phyloP scores from a whole-genome alignment of 2,797 vertebrate genomes.

The Mus caroli region DNA sequence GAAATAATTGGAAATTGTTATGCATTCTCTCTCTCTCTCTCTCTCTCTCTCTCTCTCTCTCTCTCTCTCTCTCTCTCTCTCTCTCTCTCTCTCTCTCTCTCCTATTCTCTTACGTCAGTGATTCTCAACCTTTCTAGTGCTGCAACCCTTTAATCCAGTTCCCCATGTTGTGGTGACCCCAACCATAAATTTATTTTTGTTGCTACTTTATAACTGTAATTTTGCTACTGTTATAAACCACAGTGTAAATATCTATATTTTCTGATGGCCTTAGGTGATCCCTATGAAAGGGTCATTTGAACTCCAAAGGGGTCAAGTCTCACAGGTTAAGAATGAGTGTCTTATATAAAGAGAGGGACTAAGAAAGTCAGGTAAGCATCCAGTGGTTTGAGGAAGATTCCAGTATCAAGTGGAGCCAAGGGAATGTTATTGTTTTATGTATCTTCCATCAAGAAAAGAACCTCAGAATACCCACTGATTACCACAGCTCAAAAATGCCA shows the following conservation, averaged over 20 bases:
- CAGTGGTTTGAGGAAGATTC: background rate
- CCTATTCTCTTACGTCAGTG: background rate
- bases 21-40: background rate
- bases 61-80: too few species aligned
- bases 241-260: background rate
- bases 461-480: background rate
- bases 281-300: background rate
- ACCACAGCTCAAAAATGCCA: background rate
- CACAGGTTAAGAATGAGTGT: background rate
- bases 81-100: background rate
- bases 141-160: background rate
- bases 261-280: background rate
- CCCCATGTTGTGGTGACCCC: background rate
- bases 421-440: background rate
- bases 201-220: background rate
- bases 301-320: background rate
- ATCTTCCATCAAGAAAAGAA: background rate
- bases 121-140: background rate
- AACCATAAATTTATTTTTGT: background rate
- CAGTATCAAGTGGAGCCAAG: background rate
- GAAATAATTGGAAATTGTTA: background rate
- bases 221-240: background rate
- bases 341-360: background rate
- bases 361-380: conserved; percentile 3
- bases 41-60: background rate